These are phyloP conservation scores for Charina bottae DNA, from an alignment of 2,113 vertebrate genomes.

Conservation along the genomic window DNA sequence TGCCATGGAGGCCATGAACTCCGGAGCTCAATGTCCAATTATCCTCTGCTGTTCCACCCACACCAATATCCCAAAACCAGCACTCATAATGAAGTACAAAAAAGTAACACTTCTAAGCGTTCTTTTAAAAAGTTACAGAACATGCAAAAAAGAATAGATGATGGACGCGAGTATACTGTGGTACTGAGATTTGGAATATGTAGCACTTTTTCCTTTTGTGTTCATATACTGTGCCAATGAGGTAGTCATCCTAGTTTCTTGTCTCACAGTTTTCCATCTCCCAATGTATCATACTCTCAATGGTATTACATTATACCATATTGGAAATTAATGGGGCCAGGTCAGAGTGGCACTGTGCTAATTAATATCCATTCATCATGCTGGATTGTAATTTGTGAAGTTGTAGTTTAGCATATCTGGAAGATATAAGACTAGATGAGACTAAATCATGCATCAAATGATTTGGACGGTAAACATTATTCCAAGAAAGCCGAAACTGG, in stretches of 20 bases:
- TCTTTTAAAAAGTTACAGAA: neutral
- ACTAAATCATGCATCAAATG: neutral
- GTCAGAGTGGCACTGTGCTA: neutral
- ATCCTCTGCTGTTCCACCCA: neutral
- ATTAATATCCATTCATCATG: neutral
- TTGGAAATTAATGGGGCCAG: neutral
- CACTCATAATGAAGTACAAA: neutral
- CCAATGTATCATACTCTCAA: neutral
- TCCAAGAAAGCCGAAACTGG: slow-evolving; percentile 59
- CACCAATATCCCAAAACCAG: neutral
- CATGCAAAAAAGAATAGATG: neutral
- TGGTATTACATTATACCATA: neutral
- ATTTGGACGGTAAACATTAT: neutral
- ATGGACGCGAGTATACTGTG: neutral
- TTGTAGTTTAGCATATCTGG: neutral
- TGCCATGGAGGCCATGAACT: neutral
- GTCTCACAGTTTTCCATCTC: neutral
- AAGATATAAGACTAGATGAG: neutral
- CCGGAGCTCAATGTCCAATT: neutral
- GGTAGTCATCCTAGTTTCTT: neutral
- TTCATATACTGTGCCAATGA: neutral
- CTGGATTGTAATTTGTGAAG: neutral
- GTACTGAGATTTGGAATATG: neutral
- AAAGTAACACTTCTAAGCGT: neutral
- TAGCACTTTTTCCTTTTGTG: neutral